phyloP scores from a whole-genome alignment of 2,113 vertebrate species.

The Oncorhynchus mykiss region DNA sequence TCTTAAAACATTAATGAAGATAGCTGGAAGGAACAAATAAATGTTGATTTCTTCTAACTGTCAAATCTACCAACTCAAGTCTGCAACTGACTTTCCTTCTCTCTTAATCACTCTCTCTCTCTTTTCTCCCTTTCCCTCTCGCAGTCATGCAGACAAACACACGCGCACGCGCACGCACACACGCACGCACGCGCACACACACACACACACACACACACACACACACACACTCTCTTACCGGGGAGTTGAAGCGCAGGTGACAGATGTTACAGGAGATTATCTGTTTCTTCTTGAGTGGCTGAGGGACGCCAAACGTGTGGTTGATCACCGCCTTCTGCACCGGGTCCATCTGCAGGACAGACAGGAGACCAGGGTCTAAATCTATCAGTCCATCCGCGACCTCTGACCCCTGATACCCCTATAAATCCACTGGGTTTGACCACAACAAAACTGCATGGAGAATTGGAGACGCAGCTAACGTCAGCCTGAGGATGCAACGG shows the following conservation, averaged over 20 bases:
- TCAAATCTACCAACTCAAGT: background rate
- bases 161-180: background rate
- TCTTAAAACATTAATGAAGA: constrained; percentile 24
- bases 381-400: background rate
- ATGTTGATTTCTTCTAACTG: background rate
- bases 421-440: background rate
- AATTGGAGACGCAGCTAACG: too few species aligned
- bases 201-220: background rate
- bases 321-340: constrained; percentile 99
- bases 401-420: constrained; percentile 52
- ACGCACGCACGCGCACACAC: background rate
- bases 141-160: constrained; percentile 5
- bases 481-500: too few species aligned
- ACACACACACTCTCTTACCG: constrained; percentile 74
- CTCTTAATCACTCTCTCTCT: background rate
- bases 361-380: background rate
- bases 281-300: constrained; percentile 93
- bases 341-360: constrained; percentile 87
- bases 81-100: background rate
- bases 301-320: constrained; percentile 93
- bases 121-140: background rate
- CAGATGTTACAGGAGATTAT: constrained; percentile 99
- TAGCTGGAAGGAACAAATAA: constrained; percentile 16
- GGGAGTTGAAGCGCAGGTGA: constrained; percentile 97
- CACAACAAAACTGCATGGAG: background rate